These are phyloP conservation scores for Macheiramphus alcinus DNA, from an alignment of 2,113 vertebrate species.

Conservation along the genomic window DNA sequence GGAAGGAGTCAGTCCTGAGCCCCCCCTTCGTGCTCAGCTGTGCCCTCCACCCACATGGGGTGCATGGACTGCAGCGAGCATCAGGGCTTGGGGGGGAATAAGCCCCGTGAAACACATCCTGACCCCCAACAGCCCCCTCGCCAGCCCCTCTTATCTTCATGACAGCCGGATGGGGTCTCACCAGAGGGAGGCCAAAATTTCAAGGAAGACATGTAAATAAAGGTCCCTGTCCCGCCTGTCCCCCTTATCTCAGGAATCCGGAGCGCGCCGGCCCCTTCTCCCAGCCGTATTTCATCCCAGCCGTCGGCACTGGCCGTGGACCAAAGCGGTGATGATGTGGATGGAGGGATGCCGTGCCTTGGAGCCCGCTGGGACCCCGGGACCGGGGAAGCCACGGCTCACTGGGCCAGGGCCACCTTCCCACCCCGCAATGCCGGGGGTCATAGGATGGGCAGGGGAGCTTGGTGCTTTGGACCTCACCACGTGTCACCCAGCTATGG, in stretches of 20 bases:
- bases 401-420: rapidly evolving
- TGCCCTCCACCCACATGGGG: rapidly evolving
- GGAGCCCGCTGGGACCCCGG: rapidly evolving
- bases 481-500: rapidly evolving
- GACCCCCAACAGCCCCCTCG: background rate
- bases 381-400: rapidly evolving
- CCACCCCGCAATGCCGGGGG: rapidly evolving
- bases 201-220: constrained; percentile 52
- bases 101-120: background rate
- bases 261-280: background rate
- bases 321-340: background rate
- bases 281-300: background rate
- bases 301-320: background rate
- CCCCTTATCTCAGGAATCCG: constrained; percentile 44
- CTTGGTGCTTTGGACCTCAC: background rate
- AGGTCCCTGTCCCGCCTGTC: constrained; percentile 46
- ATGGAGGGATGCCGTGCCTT: background rate
- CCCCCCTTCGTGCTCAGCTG: rapidly evolving
- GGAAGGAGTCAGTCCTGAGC: background rate
- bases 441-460: background rate
- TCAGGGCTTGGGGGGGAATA: rapidly evolving
- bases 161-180: background rate
- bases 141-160: background rate
- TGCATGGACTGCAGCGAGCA: rapidly evolving
- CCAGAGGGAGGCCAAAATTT: constrained; percentile 3